A percentile compares a stretch with the other conserved stretches of the same genome.
phyloP scores from a whole-genome alignment of 2,888 invertebrate species.

The Ernsta delagoae region DNA sequence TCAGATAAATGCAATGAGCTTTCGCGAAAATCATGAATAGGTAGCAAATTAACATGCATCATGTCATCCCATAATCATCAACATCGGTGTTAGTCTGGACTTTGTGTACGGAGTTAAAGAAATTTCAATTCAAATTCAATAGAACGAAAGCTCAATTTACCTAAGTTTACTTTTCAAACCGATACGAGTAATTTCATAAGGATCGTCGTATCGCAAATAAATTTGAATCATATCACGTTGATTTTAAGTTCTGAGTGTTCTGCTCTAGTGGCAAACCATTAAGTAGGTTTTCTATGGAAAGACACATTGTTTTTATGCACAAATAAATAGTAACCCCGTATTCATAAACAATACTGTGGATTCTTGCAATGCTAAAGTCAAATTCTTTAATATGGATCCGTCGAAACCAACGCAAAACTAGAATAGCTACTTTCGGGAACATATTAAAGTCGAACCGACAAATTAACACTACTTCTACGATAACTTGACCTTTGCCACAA shows the following conservation, averaged over 20 bases:
- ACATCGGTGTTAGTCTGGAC: not conserved
- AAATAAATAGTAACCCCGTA: slow-evolving; percentile 24
- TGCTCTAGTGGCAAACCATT: slow-evolving; percentile 9
- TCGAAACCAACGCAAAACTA: too few relatives aligned
- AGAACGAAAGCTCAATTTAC: not conserved
- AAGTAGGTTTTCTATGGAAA: slow-evolving; percentile 27
- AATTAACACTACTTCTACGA: too few relatives aligned
- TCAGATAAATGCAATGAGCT: slow-evolving; percentile 18
- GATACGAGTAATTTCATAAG: not conserved
- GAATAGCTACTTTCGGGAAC: too few relatives aligned
- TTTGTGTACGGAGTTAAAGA: not conserved
- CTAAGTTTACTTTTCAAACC: not conserved
- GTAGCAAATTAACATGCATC: slow-evolving; percentile 25
- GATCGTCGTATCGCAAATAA: not conserved
- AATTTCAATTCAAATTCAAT: slow-evolving; percentile 11
- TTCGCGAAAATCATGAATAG: slow-evolving; percentile 34
- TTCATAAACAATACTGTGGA: too few relatives aligned
- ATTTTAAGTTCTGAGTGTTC: not conserved
- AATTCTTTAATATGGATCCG: too few relatives aligned
- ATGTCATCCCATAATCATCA: slow-evolving; percentile 14
- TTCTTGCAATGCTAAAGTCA: too few relatives aligned
- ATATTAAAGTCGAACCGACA: too few relatives aligned
- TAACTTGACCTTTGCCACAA: too few relatives aligned
- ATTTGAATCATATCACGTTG: not conserved
- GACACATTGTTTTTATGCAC: slow-evolving; percentile 35